Evolutionary conservation across 1,140 invertebrate species (phyloP).

Genomic region (Berghia stephanieae): DNA sequence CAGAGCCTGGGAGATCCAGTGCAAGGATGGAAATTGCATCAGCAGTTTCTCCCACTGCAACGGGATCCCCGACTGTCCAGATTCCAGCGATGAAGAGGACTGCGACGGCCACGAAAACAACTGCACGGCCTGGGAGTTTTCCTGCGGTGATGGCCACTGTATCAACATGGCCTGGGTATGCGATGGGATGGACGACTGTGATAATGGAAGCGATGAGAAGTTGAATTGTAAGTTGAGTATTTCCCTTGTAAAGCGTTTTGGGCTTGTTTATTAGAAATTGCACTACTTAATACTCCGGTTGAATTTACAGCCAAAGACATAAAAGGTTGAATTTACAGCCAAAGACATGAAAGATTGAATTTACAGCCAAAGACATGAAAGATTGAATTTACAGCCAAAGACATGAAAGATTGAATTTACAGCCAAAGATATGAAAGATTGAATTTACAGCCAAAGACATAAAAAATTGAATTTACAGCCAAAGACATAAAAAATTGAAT

Average conservation of each 20-base stretch:
- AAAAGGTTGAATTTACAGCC: too few species aligned
- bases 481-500: too few species aligned
- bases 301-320: too few species aligned
- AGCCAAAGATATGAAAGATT: too few species aligned
- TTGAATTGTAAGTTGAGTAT: slow-evolving; percentile 43
- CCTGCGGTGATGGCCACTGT: slow-evolving; percentile 37
- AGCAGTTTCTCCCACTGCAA: slow-evolving; percentile 82
- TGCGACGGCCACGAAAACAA: not conserved
- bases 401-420: too few species aligned
- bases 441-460: too few species aligned
- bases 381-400: too few species aligned
- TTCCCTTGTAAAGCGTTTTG: too few species aligned
- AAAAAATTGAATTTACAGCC: too few species aligned
- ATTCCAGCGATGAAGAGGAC: slow-evolving; percentile 71
- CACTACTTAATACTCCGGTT: too few species aligned
- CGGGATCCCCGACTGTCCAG: slow-evolving; percentile 62
- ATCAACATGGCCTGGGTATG: slow-evolving; percentile 44
- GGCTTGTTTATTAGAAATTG: not conserved
- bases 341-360: too few species aligned
- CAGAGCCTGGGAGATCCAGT: not conserved
- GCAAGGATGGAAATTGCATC: slow-evolving; percentile 68
- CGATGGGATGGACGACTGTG: slow-evolving; percentile 53
- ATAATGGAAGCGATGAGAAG: slow-evolving; percentile 64
- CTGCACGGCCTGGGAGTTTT: slow-evolving; percentile 36
- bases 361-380: too few species aligned